Conservation (phyloP, 2,888 invertebrate genomes). For the Microctonus brassicae region DNA sequence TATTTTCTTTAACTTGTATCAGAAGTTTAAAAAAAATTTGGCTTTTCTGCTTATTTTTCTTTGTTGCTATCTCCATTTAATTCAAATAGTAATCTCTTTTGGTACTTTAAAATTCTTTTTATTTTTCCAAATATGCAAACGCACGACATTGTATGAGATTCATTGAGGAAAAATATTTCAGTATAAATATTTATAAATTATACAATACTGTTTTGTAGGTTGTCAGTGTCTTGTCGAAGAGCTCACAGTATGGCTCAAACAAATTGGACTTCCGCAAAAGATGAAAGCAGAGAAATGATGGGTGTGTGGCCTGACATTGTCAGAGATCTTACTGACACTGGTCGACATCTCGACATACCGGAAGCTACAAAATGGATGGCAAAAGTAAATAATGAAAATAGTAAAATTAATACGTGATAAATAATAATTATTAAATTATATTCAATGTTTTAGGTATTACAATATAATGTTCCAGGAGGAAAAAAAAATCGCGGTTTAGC, state of each 20-base stretch:
- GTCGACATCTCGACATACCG: constrained; percentile 81
- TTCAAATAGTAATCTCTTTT: neutral
- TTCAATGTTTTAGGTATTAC: constrained; percentile 75
- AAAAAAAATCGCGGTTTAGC: constrained; percentile 87
- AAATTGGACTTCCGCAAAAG: constrained; percentile 79
- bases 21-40: no score
- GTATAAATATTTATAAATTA: neutral
- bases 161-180: neutral
- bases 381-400: constrained; percentile 72
- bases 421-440: constrained; percentile 7
- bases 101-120: neutral
- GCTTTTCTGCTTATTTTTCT: neutral
- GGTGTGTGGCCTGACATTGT: constrained; percentile 90
- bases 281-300: constrained; percentile 90
- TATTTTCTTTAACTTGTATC: neutral
- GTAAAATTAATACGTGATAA: no score
- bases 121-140: neutral
- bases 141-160: neutral
- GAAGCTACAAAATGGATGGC: constrained; percentile 86
- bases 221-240: constrained; percentile 36
- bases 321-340: constrained; percentile 83
- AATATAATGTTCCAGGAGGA: constrained; percentile 93
- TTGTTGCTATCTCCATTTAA: neutral
- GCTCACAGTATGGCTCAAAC: constrained; percentile 65
- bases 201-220: constrained; percentile 31